Percentiles rank a stretch among this genome's conserved stretches.
Evolutionary conservation across 2,888 invertebrate species (phyloP).

Genomic region (Physocephala rufipes): DNA sequence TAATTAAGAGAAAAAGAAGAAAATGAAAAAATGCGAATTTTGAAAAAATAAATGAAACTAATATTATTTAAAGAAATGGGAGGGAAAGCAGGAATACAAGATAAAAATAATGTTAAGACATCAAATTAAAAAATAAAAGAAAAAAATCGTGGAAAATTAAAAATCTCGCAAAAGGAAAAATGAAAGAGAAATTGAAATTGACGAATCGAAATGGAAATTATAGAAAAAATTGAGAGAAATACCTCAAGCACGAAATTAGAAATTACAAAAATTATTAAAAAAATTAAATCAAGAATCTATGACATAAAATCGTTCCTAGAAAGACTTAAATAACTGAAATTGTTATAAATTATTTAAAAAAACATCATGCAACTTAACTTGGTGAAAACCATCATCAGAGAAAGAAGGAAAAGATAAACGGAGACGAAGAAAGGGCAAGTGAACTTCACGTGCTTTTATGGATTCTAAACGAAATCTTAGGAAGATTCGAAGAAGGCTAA

Average conservation of each 20-base stretch:
- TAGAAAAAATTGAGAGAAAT: constrained; percentile 34
- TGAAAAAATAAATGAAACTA: constrained; percentile 6
- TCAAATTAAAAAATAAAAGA: constrained; percentile 22
- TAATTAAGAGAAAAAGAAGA: no score
- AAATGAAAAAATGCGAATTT: no score
- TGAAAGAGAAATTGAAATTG: constrained; percentile 17
- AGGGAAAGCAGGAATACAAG: constrained; percentile 11
- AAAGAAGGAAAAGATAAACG: no score
- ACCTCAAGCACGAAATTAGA: constrained; percentile 8
- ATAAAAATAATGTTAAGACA: constrained; percentile 18
- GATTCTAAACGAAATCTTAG: no score
- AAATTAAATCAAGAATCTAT: constrained; percentile 1
- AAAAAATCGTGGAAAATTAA: constrained; percentile 10
- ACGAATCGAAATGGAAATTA: constrained; percentile 2
- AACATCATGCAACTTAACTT: no score
- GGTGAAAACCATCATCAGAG: no score
- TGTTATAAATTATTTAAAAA: no score
- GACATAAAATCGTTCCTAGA: not conserved
- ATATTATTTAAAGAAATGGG: constrained; percentile 22
- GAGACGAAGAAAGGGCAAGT: no score
- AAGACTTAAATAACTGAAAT: constrained; percentile 3
- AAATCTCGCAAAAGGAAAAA: constrained; percentile 16
- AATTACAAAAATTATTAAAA: not conserved
- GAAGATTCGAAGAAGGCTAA: no score
- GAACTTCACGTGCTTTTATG: no score